These are phyloP conservation scores for Chitala chitala DNA, from an alignment of 2,113 vertebrate genomes.

Conservation along the genomic window DNA sequence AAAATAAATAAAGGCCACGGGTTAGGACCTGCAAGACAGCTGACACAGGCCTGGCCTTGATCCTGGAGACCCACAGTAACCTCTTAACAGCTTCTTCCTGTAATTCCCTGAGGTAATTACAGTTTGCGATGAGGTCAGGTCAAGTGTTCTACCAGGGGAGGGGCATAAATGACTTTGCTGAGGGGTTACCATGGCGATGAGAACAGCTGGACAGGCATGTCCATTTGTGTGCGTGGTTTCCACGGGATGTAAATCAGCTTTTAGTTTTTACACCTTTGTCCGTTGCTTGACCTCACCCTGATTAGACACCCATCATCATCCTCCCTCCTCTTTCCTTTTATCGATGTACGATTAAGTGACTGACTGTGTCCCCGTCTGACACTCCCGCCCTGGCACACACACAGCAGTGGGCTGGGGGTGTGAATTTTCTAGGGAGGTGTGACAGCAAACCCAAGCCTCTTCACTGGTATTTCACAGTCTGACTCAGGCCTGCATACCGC, in stretches of 20 bases:
- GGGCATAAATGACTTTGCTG: conserved; percentile 33
- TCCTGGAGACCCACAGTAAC: too few relatives aligned
- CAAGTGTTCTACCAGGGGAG: conserved; percentile 41
- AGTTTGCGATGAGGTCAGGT: conserved; percentile 37
- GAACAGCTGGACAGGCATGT: conserved; percentile 42
- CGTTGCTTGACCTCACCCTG: neutral
- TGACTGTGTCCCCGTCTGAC: neutral
- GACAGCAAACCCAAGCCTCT: too few relatives aligned
- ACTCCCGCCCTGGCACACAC: neutral
- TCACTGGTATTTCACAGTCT: too few relatives aligned
- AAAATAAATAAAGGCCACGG: too few relatives aligned
- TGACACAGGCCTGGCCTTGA: too few relatives aligned
- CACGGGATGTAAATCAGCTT: too few relatives aligned
- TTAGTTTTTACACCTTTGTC: neutral
- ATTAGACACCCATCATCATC: conserved; percentile 18
- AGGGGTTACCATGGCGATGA: conserved; percentile 49
- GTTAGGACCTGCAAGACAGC: too few relatives aligned
- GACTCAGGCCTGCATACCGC: neutral
- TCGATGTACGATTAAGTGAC: neutral
- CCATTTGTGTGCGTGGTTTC: conserved; percentile 48
- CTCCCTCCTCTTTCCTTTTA: neutral
- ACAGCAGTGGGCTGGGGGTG: neutral
- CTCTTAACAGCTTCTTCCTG: too few relatives aligned
- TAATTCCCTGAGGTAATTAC: conserved; percentile 31
- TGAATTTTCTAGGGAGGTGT: too few relatives aligned